phyloP scores from a whole-genome alignment of 2,797 vertebrate genomes.

The Myotis pilosus region DNA sequence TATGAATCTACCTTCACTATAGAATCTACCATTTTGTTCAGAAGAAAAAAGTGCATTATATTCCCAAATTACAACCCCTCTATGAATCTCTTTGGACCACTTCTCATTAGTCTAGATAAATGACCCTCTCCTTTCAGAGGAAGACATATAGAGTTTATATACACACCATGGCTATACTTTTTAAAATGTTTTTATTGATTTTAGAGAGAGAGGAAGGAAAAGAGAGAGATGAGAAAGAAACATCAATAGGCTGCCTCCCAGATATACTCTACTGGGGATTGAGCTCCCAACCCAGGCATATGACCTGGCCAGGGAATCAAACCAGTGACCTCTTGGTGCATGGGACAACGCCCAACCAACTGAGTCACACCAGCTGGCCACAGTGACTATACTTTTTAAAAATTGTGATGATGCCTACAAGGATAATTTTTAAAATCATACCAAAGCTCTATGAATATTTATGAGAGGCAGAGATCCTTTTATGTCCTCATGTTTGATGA shows the following conservation, averaged over 20 bases:
- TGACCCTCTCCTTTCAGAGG: background rate
- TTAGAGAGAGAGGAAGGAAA: too few species aligned
- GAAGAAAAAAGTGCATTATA: background rate
- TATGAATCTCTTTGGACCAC: background rate
- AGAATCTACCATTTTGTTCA: background rate
- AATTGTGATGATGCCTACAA: background rate
- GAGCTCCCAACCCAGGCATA: too few species aligned
- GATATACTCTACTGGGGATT: too few species aligned
- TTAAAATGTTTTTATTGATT: too few species aligned
- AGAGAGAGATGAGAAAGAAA: too few species aligned
- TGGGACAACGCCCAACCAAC: too few species aligned
- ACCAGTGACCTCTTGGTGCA: too few species aligned
- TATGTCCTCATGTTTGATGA: background rate
- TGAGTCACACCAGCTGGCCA: too few species aligned
- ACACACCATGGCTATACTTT: background rate
- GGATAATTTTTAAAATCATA: background rate
- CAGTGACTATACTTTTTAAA: background rate
- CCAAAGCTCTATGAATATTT: background rate
- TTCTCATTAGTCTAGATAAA: background rate
- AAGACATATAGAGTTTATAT: background rate
- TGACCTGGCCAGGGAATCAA: too few species aligned
- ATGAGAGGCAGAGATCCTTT: background rate
- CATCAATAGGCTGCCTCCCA: too few species aligned
- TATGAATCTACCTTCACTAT: background rate
- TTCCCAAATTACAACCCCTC: background rate